Evolutionary conservation across 1,140 invertebrate species (phyloP), one percentile per base, ranked within the genome.

Genomic region (Scaptomyza pallida): DNA sequence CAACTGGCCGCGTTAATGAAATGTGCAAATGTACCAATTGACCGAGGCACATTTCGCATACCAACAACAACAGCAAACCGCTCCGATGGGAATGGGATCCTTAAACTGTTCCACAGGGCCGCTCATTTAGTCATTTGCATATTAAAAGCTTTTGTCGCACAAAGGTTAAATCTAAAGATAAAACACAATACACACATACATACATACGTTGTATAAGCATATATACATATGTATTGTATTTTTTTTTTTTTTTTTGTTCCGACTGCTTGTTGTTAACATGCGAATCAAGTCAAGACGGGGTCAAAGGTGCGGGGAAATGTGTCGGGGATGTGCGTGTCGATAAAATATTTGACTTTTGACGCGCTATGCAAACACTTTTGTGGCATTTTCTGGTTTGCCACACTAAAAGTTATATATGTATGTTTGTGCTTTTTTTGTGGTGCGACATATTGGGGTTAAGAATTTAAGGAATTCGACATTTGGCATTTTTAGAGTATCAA

Each of bases 21-120:
- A 85, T 85, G 81, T 81, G 81, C 82, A 85, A 85, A 85, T 85
- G 81, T 88, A 75, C 73, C 81, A 85, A 85, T 85, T 85, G 81
- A 86, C 77, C 81, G 68, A 86, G 65, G 72, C 81, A 55, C 79
- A 60, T 60, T 56, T 67, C 68, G 72, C 72, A 37, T 52, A 35
- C 55, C 63, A 35, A 54, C 33, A 35, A 16, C 37, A 17, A 16
- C 26, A 30, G 26, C 26, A 15, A 52, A 17, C 26, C 23, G 23
- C 23, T 23, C 23, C 23, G 23, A 16, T 9, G 63, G 16, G 57
- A 63, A 52, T 52, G 35, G 63, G 17, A 55, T 23, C 54, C 79
- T 78, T 75, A 78, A 75, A 63, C 48, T 23, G 47, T 40, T 55
- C 41, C 37, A 63, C 44, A 37, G 19, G 35, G 64, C 74, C 82